Conservation (phyloP, 2,797 vertebrate genomes). For the Labroides dimidiatus region DNA sequence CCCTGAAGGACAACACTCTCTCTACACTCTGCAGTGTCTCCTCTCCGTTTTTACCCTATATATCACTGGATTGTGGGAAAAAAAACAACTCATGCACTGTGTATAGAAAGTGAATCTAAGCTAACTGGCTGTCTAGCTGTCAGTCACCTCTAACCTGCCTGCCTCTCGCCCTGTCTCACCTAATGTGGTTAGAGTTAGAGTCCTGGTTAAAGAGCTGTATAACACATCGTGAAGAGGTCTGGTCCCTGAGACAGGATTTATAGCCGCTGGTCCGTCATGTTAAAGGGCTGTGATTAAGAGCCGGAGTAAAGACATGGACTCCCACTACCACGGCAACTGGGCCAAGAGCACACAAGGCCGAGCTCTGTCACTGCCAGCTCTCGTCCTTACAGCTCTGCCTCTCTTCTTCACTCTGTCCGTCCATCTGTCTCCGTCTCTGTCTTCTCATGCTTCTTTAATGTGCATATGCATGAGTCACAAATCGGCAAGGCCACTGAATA, state of each 20-base stretch:
- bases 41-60: constrained; percentile 1
- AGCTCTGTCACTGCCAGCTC: constrained; percentile 55
- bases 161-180: constrained; percentile 31
- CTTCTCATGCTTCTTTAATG: constrained; percentile 19
- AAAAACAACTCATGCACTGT: constrained; percentile 8
- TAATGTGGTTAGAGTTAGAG: constrained; percentile 75
- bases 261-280: constrained; percentile 76
- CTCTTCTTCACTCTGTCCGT: constrained; percentile 29
- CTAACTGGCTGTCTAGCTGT: constrained; percentile 58
- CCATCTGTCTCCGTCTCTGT: constrained; percentile 43
- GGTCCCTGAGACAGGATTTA: constrained; percentile 79
- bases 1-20: constrained; percentile 45
- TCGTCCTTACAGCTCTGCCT: constrained; percentile 28
- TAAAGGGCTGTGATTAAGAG: constrained; percentile 85
- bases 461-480: constrained; percentile 38
- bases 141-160: constrained; percentile 59
- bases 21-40: not conserved
- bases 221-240: constrained; percentile 74
- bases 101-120: constrained; percentile 35
- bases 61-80: constrained; percentile 16
- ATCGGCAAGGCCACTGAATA: constrained; percentile 41
- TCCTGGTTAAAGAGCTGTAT: constrained; percentile 65
- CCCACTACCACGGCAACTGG: constrained; percentile 38
- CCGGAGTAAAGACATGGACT: constrained; percentile 70
- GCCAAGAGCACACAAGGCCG: constrained; percentile 73